A percentile compares a stretch with the other conserved stretches of the same genome.
Evolutionary conservation across 2,888 invertebrate species (phyloP).

Genomic region (Tortrix viridana): DNA sequence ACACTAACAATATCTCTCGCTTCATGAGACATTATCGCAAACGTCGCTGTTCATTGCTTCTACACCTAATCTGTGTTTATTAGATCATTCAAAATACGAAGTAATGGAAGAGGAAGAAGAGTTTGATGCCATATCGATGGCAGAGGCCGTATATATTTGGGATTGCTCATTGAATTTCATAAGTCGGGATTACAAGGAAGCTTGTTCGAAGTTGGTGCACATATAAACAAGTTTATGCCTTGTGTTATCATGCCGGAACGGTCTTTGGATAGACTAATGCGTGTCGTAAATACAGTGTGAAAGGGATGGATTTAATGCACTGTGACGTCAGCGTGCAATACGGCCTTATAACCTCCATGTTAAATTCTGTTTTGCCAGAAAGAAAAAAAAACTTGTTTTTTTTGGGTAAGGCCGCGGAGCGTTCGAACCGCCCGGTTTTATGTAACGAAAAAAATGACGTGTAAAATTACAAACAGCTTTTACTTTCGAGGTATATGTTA

Average conservation of each 20-base stretch:
- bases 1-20: slow-evolving; percentile 18
- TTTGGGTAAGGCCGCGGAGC: no score
- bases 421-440: no score
- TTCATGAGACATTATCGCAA: neutral
- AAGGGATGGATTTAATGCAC: no score
- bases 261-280: neutral
- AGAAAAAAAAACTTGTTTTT: no score
- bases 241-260: slow-evolving; percentile 1
- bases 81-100: neutral
- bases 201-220: slow-evolving; percentile 14
- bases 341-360: no score
- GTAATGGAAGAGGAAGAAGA: neutral
- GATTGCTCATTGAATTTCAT: slow-evolving; percentile 36
- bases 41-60: slow-evolving; percentile 4
- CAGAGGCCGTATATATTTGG: neutral
- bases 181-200: slow-evolving; percentile 29
- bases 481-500: no score
- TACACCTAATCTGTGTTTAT: neutral
- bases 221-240: slow-evolving; percentile 19
- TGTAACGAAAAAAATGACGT: no score
- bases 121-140: neutral
- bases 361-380: no score
- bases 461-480: no score
- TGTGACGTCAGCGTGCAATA: no score
- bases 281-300: no score